Conservation (phyloP, 37 sponge, comb jelly and placozoan genomes). For the Oopsacas minuta region DNA sequence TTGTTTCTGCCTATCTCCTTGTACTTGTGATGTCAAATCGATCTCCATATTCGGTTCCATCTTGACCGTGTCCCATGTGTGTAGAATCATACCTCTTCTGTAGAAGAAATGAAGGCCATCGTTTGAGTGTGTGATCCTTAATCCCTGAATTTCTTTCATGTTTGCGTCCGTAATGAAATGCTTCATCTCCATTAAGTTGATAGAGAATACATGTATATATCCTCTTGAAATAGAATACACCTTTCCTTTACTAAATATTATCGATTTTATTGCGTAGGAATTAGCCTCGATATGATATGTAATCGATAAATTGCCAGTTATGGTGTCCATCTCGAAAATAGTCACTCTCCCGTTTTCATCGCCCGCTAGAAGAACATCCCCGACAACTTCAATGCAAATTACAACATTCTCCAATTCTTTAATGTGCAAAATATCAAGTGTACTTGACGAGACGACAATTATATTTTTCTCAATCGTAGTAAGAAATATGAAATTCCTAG, state of each 20-base stretch:
- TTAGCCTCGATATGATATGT: background rate
- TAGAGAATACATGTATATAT: background rate
- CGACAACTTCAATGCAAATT: background rate
- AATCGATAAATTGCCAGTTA: background rate
- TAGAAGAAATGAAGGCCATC: background rate
- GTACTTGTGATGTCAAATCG: background rate
- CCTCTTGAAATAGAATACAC: background rate
- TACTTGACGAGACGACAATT: background rate
- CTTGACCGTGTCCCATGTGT: background rate
- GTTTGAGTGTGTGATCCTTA: background rate
- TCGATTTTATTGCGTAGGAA: background rate
- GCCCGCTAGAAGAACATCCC: background rate
- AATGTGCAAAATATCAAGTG: background rate
- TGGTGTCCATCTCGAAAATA: background rate
- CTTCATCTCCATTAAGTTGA: background rate
- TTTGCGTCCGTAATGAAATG: background rate
- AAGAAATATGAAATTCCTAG: slow-evolving; percentile 12
- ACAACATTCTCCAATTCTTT: background rate
- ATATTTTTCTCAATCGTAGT: background rate
- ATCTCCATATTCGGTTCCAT: background rate
- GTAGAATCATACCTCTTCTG: background rate
- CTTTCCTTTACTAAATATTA: background rate
- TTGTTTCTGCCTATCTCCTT: background rate
- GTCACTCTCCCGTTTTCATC: slow-evolving; percentile 4
- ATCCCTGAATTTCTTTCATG: background rate